Base-by-base conservation (phyloP, 2,888 invertebrate genomes). In the Chouioia cunea region DNA sequence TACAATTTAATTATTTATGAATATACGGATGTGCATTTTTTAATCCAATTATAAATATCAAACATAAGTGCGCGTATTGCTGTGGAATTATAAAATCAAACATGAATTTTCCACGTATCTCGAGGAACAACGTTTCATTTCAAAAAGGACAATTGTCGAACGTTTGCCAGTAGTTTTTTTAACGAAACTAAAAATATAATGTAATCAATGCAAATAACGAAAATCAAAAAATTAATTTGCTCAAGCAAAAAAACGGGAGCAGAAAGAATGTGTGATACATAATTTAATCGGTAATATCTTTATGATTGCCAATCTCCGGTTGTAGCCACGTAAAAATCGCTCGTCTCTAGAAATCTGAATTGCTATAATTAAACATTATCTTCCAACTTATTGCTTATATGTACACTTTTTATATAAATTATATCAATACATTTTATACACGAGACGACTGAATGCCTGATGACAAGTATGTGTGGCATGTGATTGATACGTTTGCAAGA, bases 371-470 rank as follows among this genome's bases (percentile, higher is more conserved):
- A 4, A 46, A 36, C 23, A 53, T 46, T 46, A 36, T 18, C 1
- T 53, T 66, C 53, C 59, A 20, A 64, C 47, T 70, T 64, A 47
- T 59, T 43, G 43, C 53, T 59, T 64, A 64, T 53, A 23, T 59
- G 53, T 70, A 64, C n/a, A n/a, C 46, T 53, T 70, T 70, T 69
- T 58, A 70, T 64, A 64, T 64, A 43, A 57, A 70, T 58, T 63
- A 58, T 69, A 69, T 64, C 64, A 58, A 69, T 36, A 58, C 62
- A 50, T 70, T 70, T 64, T 56, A 70, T 70, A 64, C 20, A 16
- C 36, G 50, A 2, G n/a, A 50, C 46, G 23, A 53, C 47, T 54
- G 59, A 16, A 36, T 52, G 64, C 63, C 63, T 36, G 48, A 58
- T 15, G 57, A 59, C 36, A 68, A 43, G 68, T 46, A 58, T 58